These are phyloP conservation scores for Megaustenia siamemsis DNA, from an alignment of 2,888 invertebrate species.

Conservation along the genomic window DNA sequence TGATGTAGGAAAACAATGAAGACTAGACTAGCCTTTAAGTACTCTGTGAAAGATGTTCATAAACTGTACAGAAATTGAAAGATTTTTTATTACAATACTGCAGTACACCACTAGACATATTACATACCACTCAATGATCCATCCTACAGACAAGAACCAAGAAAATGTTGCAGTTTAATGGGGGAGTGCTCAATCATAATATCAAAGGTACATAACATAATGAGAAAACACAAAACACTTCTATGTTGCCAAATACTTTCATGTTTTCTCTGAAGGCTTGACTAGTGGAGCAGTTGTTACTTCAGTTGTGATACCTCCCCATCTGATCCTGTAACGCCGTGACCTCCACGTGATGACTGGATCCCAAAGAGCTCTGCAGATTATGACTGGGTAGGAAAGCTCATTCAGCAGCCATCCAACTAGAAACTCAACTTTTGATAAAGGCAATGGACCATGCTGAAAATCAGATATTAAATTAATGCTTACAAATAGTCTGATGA, in stretches of 20 bases:
- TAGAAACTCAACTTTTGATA: constrained; percentile 95
- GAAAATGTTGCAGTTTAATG: not conserved
- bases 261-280: constrained; percentile 47
- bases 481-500: no score
- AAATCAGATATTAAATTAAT: not conserved
- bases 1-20: no score
- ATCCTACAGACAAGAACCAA: no score
- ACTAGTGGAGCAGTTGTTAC: constrained; percentile 30
- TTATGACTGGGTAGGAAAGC: constrained; percentile 91
- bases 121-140: no score
- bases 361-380: constrained; percentile 91
- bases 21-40: no score
- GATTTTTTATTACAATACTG: no score
- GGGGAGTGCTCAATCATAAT: not conserved
- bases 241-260: not conserved
- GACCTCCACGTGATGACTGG: constrained; percentile 96
- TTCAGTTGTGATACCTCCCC: constrained; percentile 88
- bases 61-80: no score
- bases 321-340: constrained; percentile 90
- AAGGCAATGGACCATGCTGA: constrained; percentile 93
- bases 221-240: no score
- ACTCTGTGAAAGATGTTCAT: no score
- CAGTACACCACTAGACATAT: no score
- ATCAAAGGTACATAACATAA: constrained; percentile 2
- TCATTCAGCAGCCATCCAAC: constrained; percentile 97